These are phyloP conservation scores for Semnornis frantzii DNA, from an alignment of 2,113 vertebrate species.

Conservation along the genomic window DNA sequence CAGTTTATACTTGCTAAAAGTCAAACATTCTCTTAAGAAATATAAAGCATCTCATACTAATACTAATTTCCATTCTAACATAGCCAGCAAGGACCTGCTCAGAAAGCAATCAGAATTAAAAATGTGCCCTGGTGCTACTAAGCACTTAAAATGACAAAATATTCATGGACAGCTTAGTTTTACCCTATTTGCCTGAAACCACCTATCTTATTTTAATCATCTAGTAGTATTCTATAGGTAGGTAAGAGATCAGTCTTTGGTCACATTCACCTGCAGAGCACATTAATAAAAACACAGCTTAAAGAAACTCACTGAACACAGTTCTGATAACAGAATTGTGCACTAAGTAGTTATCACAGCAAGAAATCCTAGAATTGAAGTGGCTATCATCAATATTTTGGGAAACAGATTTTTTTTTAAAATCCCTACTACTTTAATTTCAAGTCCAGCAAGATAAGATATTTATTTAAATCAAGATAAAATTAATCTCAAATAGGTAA, in stretches of 20 bases:
- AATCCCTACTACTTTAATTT: background rate
- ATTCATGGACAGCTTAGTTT: background rate
- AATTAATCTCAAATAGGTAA: background rate
- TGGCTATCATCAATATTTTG: background rate
- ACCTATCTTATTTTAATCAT: background rate
- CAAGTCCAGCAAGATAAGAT: background rate
- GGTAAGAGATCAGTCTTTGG: background rate
- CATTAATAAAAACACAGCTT: background rate
- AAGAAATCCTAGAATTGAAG: background rate
- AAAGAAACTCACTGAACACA: background rate
- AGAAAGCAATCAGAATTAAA: background rate
- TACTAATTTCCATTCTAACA: background rate
- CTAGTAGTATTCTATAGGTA: background rate
- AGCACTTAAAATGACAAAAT: background rate
- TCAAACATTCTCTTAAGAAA: background rate
- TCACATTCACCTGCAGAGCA: background rate
- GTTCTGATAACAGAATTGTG: rapidly evolving
- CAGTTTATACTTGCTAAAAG: background rate
- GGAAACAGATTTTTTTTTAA: background rate
- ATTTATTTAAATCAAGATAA: background rate
- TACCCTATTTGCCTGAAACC: background rate
- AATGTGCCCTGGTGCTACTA: background rate
- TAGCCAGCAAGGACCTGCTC: background rate
- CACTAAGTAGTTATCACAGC: background rate
- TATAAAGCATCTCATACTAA: background rate